phyloP scores from a whole-genome alignment of 2,888 invertebrate genomes.

The Dugesia japonica region DNA sequence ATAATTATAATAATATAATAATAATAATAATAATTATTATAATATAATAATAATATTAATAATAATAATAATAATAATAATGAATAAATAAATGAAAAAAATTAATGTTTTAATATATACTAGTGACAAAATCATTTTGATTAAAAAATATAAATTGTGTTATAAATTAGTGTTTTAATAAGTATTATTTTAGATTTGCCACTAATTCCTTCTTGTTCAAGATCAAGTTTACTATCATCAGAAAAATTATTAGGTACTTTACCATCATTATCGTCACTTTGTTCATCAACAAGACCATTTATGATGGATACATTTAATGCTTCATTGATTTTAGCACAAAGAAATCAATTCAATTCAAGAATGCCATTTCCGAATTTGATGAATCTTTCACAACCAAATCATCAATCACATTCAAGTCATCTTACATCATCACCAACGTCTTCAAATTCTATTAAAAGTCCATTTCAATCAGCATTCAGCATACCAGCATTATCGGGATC shows the following conservation, averaged over 20 bases:
- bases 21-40: too few relatives aligned
- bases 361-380: neutral
- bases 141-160: too few relatives aligned
- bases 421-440: neutral
- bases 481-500: neutral
- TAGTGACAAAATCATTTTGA: too few relatives aligned
- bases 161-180: too few relatives aligned
- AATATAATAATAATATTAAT: too few relatives aligned
- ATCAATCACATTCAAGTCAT: neutral
- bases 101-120: too few relatives aligned
- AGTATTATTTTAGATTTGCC: conserved; percentile 13
- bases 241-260: neutral
- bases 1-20: too few relatives aligned
- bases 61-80: too few relatives aligned
- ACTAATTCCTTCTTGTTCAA: neutral
- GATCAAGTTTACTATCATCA: conserved; percentile 20
- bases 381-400: neutral
- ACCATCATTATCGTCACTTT: neutral
- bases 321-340: neutral
- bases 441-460: neutral
- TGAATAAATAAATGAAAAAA: too few relatives aligned
- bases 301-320: conserved; percentile 20
- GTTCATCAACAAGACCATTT: neutral
- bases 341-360: conserved; percentile 15
- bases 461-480: conserved; percentile 10